Percentiles rank a stretch among this genome's conserved stretches.
Conservation (phyloP, 1,140 invertebrate genomes). For the Zaprionus gabonicus region DNA sequence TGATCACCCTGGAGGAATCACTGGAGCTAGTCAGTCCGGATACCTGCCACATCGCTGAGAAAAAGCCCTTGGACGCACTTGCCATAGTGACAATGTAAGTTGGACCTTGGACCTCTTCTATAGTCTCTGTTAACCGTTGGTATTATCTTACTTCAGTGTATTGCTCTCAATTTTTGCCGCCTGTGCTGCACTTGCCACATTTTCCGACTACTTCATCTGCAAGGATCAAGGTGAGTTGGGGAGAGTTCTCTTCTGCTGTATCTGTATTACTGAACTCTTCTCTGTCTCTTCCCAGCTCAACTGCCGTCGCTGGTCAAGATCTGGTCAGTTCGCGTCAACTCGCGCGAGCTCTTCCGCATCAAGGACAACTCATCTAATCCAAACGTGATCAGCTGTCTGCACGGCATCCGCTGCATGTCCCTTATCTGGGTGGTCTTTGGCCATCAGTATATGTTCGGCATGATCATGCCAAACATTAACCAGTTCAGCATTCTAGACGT, state of each 20-base stretch:
- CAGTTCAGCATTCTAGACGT: background rate
- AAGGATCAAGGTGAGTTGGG: slow-evolving; percentile 38
- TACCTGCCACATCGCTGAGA: slow-evolving; percentile 40
- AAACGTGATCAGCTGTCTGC: slow-evolving; percentile 84
- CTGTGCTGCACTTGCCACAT: slow-evolving; percentile 37
- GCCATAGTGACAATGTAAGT: slow-evolving; percentile 67
- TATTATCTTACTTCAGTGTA: slow-evolving; percentile 30
- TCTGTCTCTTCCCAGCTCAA: slow-evolving; percentile 24
- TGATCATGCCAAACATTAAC: slow-evolving; percentile 66
- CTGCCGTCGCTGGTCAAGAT: slow-evolving; percentile 42
- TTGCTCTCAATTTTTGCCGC: slow-evolving; percentile 41
- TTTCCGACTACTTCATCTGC: slow-evolving; percentile 51
- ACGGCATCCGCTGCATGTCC: slow-evolving; percentile 87
- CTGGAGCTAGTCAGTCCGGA: slow-evolving; percentile 15
- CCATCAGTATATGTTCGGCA: slow-evolving; percentile 84
- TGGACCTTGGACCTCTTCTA: background rate
- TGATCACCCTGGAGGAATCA: slow-evolving; percentile 20
- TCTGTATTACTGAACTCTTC: background rate
- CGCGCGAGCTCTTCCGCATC: slow-evolving; percentile 48
- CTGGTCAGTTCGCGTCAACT: slow-evolving; percentile 56
- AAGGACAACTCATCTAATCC: slow-evolving; percentile 43
- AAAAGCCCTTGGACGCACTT: slow-evolving; percentile 25
- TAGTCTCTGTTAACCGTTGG: too few relatives aligned
- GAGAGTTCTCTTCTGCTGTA: too few relatives aligned
- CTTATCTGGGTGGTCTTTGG: slow-evolving; percentile 88